A percentile compares a stretch with the other conserved stretches of the same genome.
phyloP scores from a whole-genome alignment of 1,140 invertebrate genomes.

The Tetragnatha versicolor region DNA sequence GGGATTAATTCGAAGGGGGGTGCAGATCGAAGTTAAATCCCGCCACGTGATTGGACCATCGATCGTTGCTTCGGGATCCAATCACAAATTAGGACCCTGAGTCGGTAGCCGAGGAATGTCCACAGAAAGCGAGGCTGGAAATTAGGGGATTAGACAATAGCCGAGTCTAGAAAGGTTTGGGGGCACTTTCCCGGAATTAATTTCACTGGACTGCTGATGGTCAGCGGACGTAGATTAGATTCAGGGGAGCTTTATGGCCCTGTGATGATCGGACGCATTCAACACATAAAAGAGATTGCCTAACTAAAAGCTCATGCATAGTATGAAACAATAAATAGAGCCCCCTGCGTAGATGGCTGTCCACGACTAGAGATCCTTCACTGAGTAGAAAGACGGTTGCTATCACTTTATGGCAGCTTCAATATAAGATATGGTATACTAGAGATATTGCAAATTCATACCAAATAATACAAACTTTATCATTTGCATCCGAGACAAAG shows the following conservation, averaged over 20 bases:
- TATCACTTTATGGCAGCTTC: too few species aligned
- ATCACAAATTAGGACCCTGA: slow-evolving; percentile 41
- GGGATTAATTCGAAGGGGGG: slow-evolving; percentile 48
- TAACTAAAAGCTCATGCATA: slow-evolving; percentile 28
- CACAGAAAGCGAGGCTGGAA: neutral
- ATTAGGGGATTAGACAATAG: slow-evolving; percentile 17
- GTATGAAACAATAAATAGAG: slow-evolving; percentile 38
- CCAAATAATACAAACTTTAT: too few species aligned
- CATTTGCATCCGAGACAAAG: too few species aligned
- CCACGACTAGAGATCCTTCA: too few species aligned
- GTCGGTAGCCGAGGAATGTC: neutral
- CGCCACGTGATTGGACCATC: slow-evolving; percentile 46
- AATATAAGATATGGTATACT: too few species aligned
- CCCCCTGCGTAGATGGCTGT: too few species aligned
- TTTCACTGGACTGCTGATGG: slow-evolving; percentile 34
- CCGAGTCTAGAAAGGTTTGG: too few species aligned
- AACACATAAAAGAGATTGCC: neutral
- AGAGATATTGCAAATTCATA: too few species aligned
- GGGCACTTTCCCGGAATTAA: slow-evolving; percentile 43
- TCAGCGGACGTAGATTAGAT: slow-evolving; percentile 11
- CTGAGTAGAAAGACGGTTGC: too few species aligned
- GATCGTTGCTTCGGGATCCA: slow-evolving; percentile 35
- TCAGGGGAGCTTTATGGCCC: slow-evolving; percentile 6
- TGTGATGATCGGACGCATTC: neutral
- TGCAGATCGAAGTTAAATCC: slow-evolving; percentile 43